Base-by-base conservation (phyloP, 1,140 invertebrate genomes). In the Nasonia vitripennis region DNA sequence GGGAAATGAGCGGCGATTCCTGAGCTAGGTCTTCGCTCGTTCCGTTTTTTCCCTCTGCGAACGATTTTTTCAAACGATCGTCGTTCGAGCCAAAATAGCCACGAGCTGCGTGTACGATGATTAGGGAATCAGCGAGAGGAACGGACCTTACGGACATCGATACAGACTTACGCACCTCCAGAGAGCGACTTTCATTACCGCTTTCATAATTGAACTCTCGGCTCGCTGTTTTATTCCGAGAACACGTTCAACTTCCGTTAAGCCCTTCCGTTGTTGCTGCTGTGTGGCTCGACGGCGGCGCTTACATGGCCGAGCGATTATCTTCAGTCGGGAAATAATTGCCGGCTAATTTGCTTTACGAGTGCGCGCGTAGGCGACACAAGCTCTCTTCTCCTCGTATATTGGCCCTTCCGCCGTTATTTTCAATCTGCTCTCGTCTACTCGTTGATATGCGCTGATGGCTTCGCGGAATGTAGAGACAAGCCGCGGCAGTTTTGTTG, bases 261-360 rank as follows among this genome's bases (percentile, higher is more conserved):
- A 78, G n/a, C 75, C 45, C 75, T 78, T 31, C 75, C 48, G 12
- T 31, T 17, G 31, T 0, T 14, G 41, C 41, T 10, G 41, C 41
- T 9, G 41, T 62, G 55, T 62, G 20, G 55, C 55, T 62, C 17
- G 4, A 62, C 55, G 55, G 27, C 31, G 27, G 27, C 31, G 27
- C 78, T n/a, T 68, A 80, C 62, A 41, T 48, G 41, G 67, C 27
- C 67, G n/a, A 41, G 37, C 41, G 62, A 48, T 71, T 67, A 79
- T 79, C 78, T 79, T 67, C 67, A 79, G 27, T 79, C 34, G 20
- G 78, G 9, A 81, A 81, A 81, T 81, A 71, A 71, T 81, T 81
- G 79, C 79, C 37, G 27, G 31, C 78, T 79, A 68, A 79, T 79
- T 79, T 67, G 20, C 62, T 79, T 79, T 79, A 79, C 34, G 55